Evolutionary conservation across 2,797 vertebrate genomes (phyloP).

Genomic region (Pangasius krempfi): DNA sequence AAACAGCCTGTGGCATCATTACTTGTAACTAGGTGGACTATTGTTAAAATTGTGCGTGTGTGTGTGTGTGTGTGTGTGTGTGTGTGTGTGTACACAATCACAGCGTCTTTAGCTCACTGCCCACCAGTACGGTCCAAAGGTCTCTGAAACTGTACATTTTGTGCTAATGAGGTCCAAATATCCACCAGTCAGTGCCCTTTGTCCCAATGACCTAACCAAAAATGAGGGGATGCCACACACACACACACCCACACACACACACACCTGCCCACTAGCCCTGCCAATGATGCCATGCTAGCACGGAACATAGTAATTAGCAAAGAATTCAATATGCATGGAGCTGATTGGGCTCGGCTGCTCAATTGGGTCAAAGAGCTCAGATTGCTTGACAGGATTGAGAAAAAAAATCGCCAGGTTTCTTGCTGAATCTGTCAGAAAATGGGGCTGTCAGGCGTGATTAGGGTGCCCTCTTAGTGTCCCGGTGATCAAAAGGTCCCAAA

Average conservation of each 20-base stretch:
- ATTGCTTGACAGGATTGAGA: constrained; percentile 96
- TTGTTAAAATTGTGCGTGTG: not conserved
- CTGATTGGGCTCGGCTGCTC: constrained; percentile 97
- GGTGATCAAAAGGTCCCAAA: constrained; percentile 87
- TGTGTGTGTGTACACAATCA: constrained; percentile 19
- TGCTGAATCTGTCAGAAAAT: constrained; percentile 97
- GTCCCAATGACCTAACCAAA: not conserved
- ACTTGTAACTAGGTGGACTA: not conserved
- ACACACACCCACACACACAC: constrained; percentile 21
- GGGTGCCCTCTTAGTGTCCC: constrained; percentile 85
- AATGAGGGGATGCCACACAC: not conserved
- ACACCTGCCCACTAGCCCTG: not conserved
- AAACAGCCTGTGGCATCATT: not conserved
- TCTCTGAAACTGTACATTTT: constrained; percentile 20
- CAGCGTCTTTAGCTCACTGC: constrained; percentile 83
- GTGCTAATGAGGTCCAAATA: constrained; percentile 23
- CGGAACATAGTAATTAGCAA: constrained; percentile 88
- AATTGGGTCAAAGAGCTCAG: constrained; percentile 99
- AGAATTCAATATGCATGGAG: constrained; percentile 78
- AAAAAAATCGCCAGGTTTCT: constrained; percentile 99
- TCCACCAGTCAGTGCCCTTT: constrained; percentile 16
- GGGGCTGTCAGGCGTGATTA: constrained; percentile 97
- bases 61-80: not conserved
- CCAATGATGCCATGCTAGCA: constrained; percentile 27
- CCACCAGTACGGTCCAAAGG: constrained; percentile 65